Evolutionary conservation across 1,140 invertebrate species (phyloP).

Genomic region (Pantala flavescens): DNA sequence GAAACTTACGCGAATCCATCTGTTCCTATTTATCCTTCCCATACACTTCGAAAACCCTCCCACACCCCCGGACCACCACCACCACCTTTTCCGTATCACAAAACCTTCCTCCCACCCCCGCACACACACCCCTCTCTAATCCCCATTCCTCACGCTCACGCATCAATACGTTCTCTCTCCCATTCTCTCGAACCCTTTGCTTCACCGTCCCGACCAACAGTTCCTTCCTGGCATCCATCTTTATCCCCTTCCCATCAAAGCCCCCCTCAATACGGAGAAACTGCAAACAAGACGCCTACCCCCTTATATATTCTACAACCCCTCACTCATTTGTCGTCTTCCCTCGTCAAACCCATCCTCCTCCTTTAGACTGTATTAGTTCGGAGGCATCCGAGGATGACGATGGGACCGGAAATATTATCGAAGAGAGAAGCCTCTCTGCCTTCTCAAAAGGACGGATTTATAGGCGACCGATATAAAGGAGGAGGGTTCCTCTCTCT

Average conservation of each 20-base stretch:
- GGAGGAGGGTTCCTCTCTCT: slow-evolving; percentile 20
- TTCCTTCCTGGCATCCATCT: slow-evolving; percentile 30
- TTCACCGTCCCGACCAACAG: slow-evolving; percentile 1
- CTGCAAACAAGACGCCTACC: slow-evolving; percentile 3
- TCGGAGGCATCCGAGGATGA: slow-evolving; percentile 35
- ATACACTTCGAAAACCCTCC: slow-evolving; percentile 3
- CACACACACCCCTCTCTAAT: slow-evolving; percentile 20
- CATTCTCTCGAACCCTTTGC: slow-evolving; percentile 16
- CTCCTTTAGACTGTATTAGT: slow-evolving; percentile 26
- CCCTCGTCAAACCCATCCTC: slow-evolving; percentile 19
- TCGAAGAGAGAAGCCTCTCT: slow-evolving; percentile 40
- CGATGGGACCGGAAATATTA: slow-evolving; percentile 35
- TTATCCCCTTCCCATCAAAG: slow-evolving; percentile 25
- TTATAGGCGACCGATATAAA: slow-evolving; percentile 28
- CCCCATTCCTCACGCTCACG: slow-evolving; percentile 19
- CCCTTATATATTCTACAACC: slow-evolving; percentile 23
- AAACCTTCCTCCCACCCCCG: slow-evolving; percentile 16
- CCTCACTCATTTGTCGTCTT: slow-evolving; percentile 20
- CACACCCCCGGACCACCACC: background rate
- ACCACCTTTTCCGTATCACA: background rate
- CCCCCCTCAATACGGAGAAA: background rate
- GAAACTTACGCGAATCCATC: slow-evolving; percentile 20
- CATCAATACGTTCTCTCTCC: background rate
- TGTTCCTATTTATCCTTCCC: slow-evolving; percentile 21
- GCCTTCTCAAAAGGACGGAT: slow-evolving; percentile 38